A percentile compares a stretch with the other conserved stretches of the same genome.
Evolutionary conservation across 2,797 vertebrate species (phyloP).

Genomic region (Alcedo atthis): DNA sequence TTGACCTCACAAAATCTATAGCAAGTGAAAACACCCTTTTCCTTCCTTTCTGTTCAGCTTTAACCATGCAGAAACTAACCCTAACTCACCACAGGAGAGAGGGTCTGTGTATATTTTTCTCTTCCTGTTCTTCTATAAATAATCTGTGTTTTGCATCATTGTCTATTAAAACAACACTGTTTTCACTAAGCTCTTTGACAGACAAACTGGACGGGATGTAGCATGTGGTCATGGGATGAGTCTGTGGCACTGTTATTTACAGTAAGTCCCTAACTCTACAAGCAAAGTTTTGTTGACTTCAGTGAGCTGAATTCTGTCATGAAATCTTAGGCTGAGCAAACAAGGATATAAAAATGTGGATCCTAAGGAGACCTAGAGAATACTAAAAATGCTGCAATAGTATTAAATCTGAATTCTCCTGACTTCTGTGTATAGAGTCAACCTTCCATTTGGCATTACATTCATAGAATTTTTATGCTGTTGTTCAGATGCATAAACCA

Average conservation of each 20-base stretch:
- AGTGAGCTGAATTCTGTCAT: neutral
- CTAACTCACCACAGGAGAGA: neutral
- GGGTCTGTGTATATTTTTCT: neutral
- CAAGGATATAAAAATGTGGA: neutral
- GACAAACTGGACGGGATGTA: neutral
- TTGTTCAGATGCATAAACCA: neutral
- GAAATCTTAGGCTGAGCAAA: neutral
- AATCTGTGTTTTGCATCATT: neutral
- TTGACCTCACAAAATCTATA: neutral
- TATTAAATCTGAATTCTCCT: neutral
- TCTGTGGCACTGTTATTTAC: neutral
- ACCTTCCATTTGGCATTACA: neutral
- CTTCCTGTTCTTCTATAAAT: slow-evolving; percentile 39
- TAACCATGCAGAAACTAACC: neutral
- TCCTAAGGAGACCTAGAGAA: neutral
- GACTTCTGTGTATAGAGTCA: neutral
- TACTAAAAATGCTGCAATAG: neutral
- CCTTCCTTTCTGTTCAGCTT: slow-evolving; percentile 19
- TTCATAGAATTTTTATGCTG: neutral
- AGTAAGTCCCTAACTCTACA: neutral
- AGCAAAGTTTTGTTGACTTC: neutral
- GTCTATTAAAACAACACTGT: neutral
- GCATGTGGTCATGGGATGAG: neutral
- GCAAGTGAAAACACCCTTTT: slow-evolving; percentile 28
- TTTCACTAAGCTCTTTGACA: neutral